Percentiles rank a stretch among this genome's conserved stretches.
These are phyloP conservation scores for Drosophila rhopaloa DNA, from an alignment of 1,140 invertebrate species.

Conservation along the genomic window DNA sequence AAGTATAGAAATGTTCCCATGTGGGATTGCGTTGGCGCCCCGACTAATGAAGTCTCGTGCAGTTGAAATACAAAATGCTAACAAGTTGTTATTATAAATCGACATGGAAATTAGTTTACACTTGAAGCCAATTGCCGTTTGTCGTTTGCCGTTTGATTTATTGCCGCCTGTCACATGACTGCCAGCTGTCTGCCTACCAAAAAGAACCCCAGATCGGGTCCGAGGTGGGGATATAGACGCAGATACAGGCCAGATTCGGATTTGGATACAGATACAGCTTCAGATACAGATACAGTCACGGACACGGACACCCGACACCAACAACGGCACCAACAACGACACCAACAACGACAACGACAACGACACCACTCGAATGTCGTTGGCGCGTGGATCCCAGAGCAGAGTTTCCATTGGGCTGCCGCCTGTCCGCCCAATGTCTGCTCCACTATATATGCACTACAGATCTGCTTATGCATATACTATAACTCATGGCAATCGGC, in stretches of 20 bases:
- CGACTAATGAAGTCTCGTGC: slow-evolving; percentile 54
- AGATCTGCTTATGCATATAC: slow-evolving; percentile 46
- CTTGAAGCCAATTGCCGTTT: slow-evolving; percentile 80
- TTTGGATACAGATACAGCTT: slow-evolving; percentile 4
- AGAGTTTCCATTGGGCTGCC: slow-evolving; percentile 44
- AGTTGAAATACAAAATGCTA: slow-evolving; percentile 73
- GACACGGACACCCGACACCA: slow-evolving; percentile 36
- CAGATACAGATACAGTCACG: slow-evolving; percentile 11
- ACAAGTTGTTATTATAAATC: slow-evolving; percentile 84
- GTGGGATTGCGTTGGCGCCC: slow-evolving; percentile 45
- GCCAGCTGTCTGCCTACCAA: slow-evolving; percentile 81
- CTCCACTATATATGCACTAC: slow-evolving; percentile 17
- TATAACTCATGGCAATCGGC: slow-evolving; percentile 75
- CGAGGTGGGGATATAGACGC: slow-evolving; percentile 6
- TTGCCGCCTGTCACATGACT: slow-evolving; percentile 78
- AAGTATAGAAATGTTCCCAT: slow-evolving; percentile 12
- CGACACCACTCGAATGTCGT: slow-evolving; percentile 26
- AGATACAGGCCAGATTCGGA: slow-evolving; percentile 7
- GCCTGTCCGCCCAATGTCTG: slow-evolving; percentile 77
- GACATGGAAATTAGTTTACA: slow-evolving; percentile 83
- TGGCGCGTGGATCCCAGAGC: slow-evolving; percentile 73
- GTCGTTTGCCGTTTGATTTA: slow-evolving; percentile 80
- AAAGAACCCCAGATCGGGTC: slow-evolving; percentile 44
- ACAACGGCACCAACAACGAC: slow-evolving; percentile 26
- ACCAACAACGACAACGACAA: slow-evolving; percentile 18